phyloP scores from a whole-genome alignment of 2,888 invertebrate genomes.

The Acanthacorydalis orientalis region DNA sequence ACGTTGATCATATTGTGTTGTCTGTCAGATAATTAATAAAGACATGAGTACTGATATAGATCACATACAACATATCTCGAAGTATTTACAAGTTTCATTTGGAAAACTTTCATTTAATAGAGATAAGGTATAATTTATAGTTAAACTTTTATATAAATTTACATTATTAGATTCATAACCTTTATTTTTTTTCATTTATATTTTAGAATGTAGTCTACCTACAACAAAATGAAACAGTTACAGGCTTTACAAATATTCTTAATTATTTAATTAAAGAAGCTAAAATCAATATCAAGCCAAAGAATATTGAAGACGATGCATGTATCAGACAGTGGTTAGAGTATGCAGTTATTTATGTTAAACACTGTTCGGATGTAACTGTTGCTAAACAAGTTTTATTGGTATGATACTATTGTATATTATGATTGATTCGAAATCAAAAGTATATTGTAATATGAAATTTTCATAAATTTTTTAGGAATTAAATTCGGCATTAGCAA shows the following conservation, averaged over 20 bases:
- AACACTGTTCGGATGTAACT: neutral
- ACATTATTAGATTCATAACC: neutral
- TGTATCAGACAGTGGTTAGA: neutral
- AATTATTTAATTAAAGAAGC: neutral
- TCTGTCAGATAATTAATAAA: too few relatives aligned
- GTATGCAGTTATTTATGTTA: neutral
- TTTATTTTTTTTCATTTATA: neutral
- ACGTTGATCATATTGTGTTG: too few relatives aligned
- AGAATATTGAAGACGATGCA: neutral
- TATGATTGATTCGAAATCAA: neutral
- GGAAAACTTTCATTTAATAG: neutral
- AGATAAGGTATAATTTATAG: neutral
- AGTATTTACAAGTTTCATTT: neutral
- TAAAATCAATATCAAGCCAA: neutral
- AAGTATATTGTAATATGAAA: neutral
- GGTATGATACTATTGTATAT: neutral
- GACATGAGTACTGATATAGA: neutral
- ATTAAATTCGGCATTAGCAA: slow-evolving; percentile 18
- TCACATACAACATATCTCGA: neutral
- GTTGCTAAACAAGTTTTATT: neutral
- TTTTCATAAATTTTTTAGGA: slow-evolving; percentile 19
- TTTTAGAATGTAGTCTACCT: neutral
- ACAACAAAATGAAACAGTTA: neutral
- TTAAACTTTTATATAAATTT: neutral
- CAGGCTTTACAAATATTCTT: neutral